A percentile compares a stretch with the other conserved stretches of the same genome.
Conservation (phyloP, 2,888 invertebrate genomes). For the Hirtodrosophila cameraria region DNA sequence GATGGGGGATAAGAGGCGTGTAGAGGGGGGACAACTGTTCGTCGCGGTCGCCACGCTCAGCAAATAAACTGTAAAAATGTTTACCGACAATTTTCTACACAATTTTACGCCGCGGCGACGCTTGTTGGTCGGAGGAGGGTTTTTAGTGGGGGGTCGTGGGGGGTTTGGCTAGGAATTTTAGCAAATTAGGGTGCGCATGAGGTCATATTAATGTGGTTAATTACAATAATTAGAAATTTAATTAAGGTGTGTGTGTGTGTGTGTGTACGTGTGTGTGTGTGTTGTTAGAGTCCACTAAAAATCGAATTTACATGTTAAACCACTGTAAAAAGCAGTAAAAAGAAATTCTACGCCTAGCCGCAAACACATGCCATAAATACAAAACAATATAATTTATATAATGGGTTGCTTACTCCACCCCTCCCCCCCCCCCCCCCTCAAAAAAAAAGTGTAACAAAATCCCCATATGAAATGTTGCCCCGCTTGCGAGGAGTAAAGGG, state of each 20-base stretch:
- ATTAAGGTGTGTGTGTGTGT: constrained; percentile 61
- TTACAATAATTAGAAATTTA: constrained; percentile 81
- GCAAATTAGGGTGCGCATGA: constrained; percentile 77
- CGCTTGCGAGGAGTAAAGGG: too few relatives aligned
- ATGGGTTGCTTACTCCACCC: constrained; percentile 20
- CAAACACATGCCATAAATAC: constrained; percentile 62
- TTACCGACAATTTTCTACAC: constrained; percentile 80
- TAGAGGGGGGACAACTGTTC: constrained; percentile 4
- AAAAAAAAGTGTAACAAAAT: constrained; percentile 11
- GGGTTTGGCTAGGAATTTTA: constrained; percentile 52
- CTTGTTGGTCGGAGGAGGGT: constrained; percentile 5
- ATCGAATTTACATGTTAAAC: constrained; percentile 77
- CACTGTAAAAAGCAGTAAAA: constrained; percentile 59
- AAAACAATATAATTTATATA: constrained; percentile 64
- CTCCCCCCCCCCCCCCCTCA: too few relatives aligned
- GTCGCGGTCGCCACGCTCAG: constrained; percentile 57
- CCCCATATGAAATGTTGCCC: constrained; percentile 9
- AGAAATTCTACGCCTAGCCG: constrained; percentile 36
- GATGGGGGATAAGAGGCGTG: neutral
- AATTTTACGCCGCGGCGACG: constrained; percentile 66
- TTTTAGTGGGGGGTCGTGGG: constrained; percentile 2
- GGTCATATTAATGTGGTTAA: constrained; percentile 80
- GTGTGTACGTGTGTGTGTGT: constrained; percentile 16
- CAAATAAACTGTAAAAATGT: constrained; percentile 79
- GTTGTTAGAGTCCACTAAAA: constrained; percentile 45